These are phyloP conservation scores for Polypterus bichir DNA, from an alignment of 2,113 vertebrate species.

Conservation along the genomic window DNA sequence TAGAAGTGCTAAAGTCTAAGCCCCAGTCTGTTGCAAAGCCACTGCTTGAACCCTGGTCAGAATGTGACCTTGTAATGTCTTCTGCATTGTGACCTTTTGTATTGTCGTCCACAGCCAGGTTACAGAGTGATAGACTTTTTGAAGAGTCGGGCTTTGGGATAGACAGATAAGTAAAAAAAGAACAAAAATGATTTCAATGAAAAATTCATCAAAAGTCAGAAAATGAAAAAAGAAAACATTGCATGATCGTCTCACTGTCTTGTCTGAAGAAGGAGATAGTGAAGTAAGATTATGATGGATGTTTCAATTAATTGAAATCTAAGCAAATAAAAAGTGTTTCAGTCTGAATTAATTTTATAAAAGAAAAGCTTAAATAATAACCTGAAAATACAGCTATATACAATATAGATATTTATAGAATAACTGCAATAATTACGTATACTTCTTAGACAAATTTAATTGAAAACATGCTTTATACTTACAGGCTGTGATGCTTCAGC, in stretches of 20 bases:
- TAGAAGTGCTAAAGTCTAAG: constrained; percentile 58
- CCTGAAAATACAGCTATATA: background rate
- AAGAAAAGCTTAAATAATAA: background rate
- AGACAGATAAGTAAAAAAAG: constrained; percentile 53
- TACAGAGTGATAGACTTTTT: constrained; percentile 67
- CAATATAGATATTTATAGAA: background rate
- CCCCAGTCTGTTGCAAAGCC: constrained; percentile 53
- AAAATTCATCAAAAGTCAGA: constrained; percentile 44
- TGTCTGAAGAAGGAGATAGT: no score
- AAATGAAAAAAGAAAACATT: constrained; percentile 46
- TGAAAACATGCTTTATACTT: constrained; percentile 41
- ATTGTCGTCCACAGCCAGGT: constrained; percentile 55
- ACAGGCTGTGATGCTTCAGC: constrained; percentile 71
- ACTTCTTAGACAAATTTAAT: no score
- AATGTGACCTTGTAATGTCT: constrained; percentile 49
- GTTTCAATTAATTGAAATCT: no score
- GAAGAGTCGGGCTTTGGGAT: constrained; percentile 61
- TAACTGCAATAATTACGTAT: background rate
- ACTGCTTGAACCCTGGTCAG: constrained; percentile 46
- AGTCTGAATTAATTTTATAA: no score
- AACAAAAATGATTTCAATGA: constrained; percentile 39
- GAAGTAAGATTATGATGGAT: no score
- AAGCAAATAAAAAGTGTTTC: no score
- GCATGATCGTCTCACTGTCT: no score
- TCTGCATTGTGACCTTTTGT: constrained; percentile 47